Evolutionary conservation across 2,113 vertebrate genomes (phyloP).

Genomic region (Cephalopholis sonnerati): DNA sequence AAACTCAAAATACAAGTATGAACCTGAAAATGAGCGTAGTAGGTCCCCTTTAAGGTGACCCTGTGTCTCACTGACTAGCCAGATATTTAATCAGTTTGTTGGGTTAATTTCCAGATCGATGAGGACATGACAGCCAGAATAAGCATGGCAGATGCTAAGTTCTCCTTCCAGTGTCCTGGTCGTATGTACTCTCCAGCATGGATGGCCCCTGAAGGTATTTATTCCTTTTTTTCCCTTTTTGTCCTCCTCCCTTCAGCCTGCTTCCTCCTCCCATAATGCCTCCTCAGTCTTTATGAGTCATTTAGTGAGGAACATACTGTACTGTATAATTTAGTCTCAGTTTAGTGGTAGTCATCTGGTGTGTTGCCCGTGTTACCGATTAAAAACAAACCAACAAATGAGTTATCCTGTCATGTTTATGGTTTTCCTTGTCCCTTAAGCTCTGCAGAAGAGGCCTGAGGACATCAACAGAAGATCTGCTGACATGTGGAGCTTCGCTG

Average conservation of each 20-base stretch:
- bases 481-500: slow-evolving; percentile 98
- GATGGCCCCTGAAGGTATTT: slow-evolving; percentile 96
- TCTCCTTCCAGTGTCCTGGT: slow-evolving; percentile 98
- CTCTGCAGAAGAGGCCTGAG: slow-evolving; percentile 96
- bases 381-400: slow-evolving; percentile 6
- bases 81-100: background rate
- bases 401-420: background rate
- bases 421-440: slow-evolving; percentile 72
- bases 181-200: slow-evolving; percentile 97
- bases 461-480: slow-evolving; percentile 97
- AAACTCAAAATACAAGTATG: no score
- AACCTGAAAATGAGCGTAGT: no score
- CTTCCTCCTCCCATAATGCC: slow-evolving; percentile 10
- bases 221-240: background rate
- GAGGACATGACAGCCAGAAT: slow-evolving; percentile 98
- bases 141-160: slow-evolving; percentile 98
- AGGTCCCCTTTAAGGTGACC: background rate
- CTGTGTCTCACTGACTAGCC: background rate
- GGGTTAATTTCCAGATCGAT: slow-evolving; percentile 88
- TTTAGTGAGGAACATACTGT: slow-evolving; percentile 9
- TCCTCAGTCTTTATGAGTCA: slow-evolving; percentile 49
- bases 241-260: background rate
- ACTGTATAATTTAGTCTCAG: slow-evolving; percentile 51
- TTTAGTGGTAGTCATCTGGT: slow-evolving; percentile 24
- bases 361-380: slow-evolving; percentile 23